Evolutionary conservation across 2,113 vertebrate genomes (phyloP), one percentile per base, ranked within the genome.

Genomic region (Cettia cetti): DNA sequence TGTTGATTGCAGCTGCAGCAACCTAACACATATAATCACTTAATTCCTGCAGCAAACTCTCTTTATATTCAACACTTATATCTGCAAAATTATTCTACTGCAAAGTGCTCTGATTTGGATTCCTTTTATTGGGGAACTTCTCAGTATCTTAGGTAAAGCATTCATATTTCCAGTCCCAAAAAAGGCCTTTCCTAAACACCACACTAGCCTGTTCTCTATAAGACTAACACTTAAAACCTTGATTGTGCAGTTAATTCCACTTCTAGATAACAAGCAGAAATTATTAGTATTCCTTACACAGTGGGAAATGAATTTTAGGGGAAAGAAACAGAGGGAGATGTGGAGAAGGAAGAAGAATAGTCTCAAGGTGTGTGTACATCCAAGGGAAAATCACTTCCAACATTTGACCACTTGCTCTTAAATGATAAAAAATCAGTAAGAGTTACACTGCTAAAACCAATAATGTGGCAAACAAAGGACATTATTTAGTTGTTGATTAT

Each of bases 261-360:
- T 82, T 60, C 28, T 53, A 68, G n/a, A 56, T 18, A 56, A 56
- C 5, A 69, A 72, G 11, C 7, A 60, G 21, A 63, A 78, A 42
- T 3, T 3, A 74, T 33, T 27, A 22, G 28, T 66, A 33, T 72
- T 76, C 21, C 9, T 87, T 33, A 52, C 3, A 40, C 30, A 40
- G 4, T 31, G 8, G 8, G 23, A 82, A 89, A 68, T 6, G 47
- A 60, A 40, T 53, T 37, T 59, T 4, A 16, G 12, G 3, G 0
- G 13, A 7, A 45, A 54, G 57, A 69, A 3, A 0, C 21, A 2
- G 6, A 1, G 7, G 7, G 2, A 53, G 15, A 54, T 50, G 10
- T 3, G 14, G 40, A 42, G 40, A 42, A 13, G 40, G 40, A 42
- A 42, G 40, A 42, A 72, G 18, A 70, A 50, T 8, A 57, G 11